phyloP scores from a whole-genome alignment of 2,888 invertebrate species.

The Andrena chrysosceles region DNA sequence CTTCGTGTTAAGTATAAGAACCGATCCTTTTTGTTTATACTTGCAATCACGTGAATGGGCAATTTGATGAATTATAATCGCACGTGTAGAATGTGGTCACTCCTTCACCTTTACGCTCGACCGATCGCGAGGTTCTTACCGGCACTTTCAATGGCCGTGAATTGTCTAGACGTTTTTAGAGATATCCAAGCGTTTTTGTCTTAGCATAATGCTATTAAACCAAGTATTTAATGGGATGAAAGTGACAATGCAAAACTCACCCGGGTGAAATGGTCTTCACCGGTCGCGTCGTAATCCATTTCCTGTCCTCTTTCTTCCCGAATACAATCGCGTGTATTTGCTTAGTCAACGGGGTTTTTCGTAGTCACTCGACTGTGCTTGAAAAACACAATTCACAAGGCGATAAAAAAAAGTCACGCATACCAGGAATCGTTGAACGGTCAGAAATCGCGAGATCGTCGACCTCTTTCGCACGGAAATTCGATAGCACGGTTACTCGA shows the following conservation, averaged over 20 bases:
- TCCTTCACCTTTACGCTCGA: constrained; percentile 22
- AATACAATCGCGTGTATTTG: constrained; percentile 7
- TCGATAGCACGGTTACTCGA: too few species aligned
- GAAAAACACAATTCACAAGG: background rate
- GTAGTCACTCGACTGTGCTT: background rate
- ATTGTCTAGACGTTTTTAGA: background rate
- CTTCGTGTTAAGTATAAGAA: too few species aligned
- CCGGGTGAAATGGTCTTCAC: constrained; percentile 53
- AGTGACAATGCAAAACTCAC: constrained; percentile 50
- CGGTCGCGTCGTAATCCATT: constrained; percentile 50
- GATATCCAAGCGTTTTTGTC: background rate
- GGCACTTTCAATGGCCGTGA: background rate
- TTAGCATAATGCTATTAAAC: background rate
- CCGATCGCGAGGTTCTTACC: background rate
- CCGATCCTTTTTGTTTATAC: background rate
- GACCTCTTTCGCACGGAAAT: background rate
- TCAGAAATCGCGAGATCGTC: background rate
- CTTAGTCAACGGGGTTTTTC: background rate
- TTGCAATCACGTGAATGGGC: background rate
- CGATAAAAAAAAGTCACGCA: constrained; percentile 9
- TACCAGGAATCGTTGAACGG: background rate
- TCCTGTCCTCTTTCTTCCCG: background rate
- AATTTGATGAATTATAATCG: constrained; percentile 3
- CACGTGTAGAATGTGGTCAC: background rate
- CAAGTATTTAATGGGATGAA: constrained; percentile 4